phyloP scores from a whole-genome alignment of 2,113 vertebrate species.

The Otus sunia region DNA sequence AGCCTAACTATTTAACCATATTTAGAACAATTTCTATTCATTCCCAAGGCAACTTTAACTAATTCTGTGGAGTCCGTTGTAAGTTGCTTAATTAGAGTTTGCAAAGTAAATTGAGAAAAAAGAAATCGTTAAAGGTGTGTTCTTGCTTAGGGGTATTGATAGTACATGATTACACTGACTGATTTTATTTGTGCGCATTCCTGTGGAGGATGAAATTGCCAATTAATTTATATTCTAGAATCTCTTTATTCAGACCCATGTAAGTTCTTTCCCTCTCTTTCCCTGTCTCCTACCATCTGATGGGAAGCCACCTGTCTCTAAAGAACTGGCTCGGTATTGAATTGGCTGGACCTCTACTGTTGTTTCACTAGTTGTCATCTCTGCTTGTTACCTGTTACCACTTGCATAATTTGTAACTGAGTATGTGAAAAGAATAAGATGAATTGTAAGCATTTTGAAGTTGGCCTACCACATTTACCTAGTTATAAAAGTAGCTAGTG shows the following conservation, averaged over 20 bases:
- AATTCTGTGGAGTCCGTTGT: neutral
- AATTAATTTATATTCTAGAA: neutral
- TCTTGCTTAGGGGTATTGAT: neutral
- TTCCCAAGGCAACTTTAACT: neutral
- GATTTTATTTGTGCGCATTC: neutral
- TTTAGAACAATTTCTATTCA: neutral
- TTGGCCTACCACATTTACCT: neutral
- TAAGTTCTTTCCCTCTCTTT: neutral
- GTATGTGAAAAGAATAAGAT: neutral
- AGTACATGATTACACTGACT: neutral
- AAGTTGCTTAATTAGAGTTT: constrained; percentile 14
- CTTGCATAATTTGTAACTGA: neutral
- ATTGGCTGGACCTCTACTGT: neutral
- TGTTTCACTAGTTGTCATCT: neutral
- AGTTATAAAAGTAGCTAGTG: neutral
- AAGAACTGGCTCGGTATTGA: neutral
- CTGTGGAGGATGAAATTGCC: neutral
- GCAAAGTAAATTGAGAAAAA: neutral
- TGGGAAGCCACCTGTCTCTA: neutral
- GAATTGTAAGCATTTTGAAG: neutral
- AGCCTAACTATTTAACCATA: neutral
- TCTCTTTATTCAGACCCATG: neutral
- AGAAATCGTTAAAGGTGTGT: neutral
- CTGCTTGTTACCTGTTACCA: neutral
- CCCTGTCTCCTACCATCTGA: neutral